phyloP scores from a whole-genome alignment of 1,140 invertebrate genomes.

The Teleogryllus occipitalis region DNA sequence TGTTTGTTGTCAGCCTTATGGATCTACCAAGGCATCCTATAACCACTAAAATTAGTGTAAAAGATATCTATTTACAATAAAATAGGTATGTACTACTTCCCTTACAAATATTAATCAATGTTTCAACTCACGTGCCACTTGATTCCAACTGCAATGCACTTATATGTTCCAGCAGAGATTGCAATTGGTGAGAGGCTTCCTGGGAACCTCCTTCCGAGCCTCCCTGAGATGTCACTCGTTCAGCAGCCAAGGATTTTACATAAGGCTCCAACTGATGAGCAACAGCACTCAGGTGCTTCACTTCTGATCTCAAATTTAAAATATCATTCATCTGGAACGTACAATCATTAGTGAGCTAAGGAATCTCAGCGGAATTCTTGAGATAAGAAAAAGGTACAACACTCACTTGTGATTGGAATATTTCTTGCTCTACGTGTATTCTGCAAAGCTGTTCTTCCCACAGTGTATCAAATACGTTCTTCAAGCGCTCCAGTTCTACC shows the following conservation, averaged over 20 bases:
- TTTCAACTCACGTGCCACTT: constrained; percentile 17
- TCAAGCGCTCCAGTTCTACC: constrained; percentile 51
- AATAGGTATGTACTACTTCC: no score
- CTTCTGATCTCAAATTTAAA: constrained; percentile 50
- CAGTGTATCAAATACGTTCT: constrained; percentile 49
- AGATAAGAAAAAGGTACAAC: not conserved
- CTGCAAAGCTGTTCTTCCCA: constrained; percentile 64
- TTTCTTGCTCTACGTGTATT: constrained; percentile 58
- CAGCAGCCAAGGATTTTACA: constrained; percentile 46
- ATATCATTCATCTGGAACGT: constrained; percentile 53
- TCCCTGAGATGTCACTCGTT: not conserved
- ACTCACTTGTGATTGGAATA: constrained; percentile 51
- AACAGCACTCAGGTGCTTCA: constrained; percentile 53
- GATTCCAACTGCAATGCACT: constrained; percentile 36
- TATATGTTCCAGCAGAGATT: constrained; percentile 48
- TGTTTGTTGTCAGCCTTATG: no score
- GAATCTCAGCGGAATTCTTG: not conserved
- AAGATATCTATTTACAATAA: no score
- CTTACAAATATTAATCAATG: not conserved
- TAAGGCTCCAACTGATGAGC: constrained; percentile 56
- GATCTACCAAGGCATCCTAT: no score
- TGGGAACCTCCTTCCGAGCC: not conserved
- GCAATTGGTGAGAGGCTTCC: constrained; percentile 30
- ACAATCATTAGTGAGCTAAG: not conserved
- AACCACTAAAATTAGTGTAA: no score